A percentile compares a stretch with the other conserved stretches of the same genome.
Conservation (phyloP, 2,888 invertebrate species). For the Philonicus albiceps region DNA sequence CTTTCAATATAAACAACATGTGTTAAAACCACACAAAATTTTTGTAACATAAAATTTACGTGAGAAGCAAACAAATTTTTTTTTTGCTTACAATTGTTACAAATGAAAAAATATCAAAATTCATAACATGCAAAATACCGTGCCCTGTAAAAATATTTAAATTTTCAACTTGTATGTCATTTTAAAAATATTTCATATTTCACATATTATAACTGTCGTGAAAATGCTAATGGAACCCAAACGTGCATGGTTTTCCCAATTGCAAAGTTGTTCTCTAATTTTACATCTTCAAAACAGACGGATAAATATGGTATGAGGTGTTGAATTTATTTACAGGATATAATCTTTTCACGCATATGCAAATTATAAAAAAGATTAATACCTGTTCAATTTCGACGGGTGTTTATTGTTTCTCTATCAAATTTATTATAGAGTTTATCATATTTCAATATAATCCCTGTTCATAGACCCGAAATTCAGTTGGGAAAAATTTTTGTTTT, state of each 20-base stretch:
- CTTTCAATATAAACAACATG: not conserved
- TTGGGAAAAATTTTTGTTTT: not conserved
- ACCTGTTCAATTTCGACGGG: not conserved
- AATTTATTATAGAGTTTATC: not conserved
- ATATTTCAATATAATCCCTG: not conserved
- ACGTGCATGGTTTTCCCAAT: not conserved
- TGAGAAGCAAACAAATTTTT: not conserved
- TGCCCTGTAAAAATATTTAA: not conserved
- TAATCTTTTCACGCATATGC: not conserved
- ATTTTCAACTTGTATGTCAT: not conserved
- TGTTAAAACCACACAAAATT: not conserved
- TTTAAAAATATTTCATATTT: not conserved
- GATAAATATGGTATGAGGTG: not conserved
- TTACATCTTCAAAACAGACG: not conserved
- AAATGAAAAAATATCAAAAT: not conserved
- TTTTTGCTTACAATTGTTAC: not conserved
- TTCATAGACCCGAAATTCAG: not conserved
- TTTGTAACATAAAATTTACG: not conserved
- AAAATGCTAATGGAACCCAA: not conserved
- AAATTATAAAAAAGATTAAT: not conserved
- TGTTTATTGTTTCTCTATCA: not conserved
- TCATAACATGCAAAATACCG: not conserved
- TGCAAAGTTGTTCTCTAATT: not conserved
- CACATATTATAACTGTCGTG: not conserved
- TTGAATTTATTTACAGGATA: not conserved